Evolutionary conservation across 2,888 invertebrate species (phyloP).

Genomic region (Ochropleura plecta): DNA sequence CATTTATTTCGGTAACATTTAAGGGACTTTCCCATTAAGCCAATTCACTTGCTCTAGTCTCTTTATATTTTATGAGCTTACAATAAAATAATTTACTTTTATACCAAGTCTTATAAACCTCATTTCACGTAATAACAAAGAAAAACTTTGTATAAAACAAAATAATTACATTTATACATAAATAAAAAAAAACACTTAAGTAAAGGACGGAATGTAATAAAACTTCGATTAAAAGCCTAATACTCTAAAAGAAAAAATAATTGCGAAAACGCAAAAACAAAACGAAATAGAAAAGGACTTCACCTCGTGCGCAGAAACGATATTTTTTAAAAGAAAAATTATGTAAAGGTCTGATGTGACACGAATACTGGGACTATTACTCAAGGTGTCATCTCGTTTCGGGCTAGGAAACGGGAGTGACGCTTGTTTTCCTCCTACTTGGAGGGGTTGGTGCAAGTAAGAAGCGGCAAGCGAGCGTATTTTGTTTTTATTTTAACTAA

Average conservation of each 20-base stretch:
- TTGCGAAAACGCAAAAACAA: neutral
- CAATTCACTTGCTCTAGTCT: constrained; percentile 36
- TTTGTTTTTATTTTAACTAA: neutral
- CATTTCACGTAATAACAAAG: neutral
- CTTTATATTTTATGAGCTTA: neutral
- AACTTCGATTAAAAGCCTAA: neutral
- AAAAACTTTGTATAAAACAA: neutral
- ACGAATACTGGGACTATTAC: constrained; percentile 83
- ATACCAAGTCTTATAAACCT: neutral
- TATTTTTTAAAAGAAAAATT: constrained; percentile 84
- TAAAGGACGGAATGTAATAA: too few relatives aligned
- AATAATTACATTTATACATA: too few relatives aligned
- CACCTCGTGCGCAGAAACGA: constrained; percentile 55
- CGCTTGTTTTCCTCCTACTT: constrained; percentile 75
- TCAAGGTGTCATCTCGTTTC: constrained; percentile 86
- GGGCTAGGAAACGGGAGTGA: constrained; percentile 73
- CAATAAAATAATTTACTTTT: neutral
- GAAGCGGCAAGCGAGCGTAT: constrained; percentile 9
- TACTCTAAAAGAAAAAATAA: neutral
- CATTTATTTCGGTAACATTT: too few relatives aligned
- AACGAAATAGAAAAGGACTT: constrained; percentile 39
- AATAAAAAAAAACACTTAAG: neutral
- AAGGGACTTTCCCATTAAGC: constrained; percentile 18
- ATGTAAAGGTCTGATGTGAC: constrained; percentile 79
- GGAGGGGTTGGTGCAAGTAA: constrained; percentile 48